Conservation (phyloP, 1,140 invertebrate species). For the Zaprionus gabonicus region DNA sequence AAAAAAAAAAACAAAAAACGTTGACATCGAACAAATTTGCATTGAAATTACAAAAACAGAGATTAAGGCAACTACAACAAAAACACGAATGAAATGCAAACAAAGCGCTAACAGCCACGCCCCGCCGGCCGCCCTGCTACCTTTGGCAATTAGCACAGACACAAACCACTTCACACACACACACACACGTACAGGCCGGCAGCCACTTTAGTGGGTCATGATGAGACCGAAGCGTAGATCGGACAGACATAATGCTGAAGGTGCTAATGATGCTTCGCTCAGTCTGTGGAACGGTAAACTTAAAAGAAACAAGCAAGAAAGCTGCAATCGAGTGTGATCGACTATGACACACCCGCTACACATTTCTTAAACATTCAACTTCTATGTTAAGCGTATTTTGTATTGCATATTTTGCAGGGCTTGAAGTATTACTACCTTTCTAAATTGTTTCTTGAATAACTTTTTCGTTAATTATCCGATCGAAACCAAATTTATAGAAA, state of each 20-base stretch:
- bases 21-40: slow-evolving; percentile 70
- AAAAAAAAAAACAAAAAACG: slow-evolving; percentile 40
- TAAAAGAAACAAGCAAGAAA: too few species aligned
- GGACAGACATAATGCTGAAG: slow-evolving; percentile 49
- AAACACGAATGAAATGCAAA: slow-evolving; percentile 17
- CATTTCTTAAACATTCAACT: too few species aligned
- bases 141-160: slow-evolving; percentile 62
- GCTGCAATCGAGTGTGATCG: too few species aligned
- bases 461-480: too few species aligned
- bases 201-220: slow-evolving; percentile 71
- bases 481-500: too few species aligned
- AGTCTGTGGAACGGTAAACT: background rate
- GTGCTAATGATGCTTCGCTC: slow-evolving; percentile 61
- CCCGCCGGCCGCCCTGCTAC: slow-evolving; percentile 10
- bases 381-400: too few species aligned
- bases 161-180: slow-evolving; percentile 55
- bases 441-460: too few species aligned
- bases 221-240: slow-evolving; percentile 36
- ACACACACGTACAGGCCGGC: slow-evolving; percentile 36
- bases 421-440: too few species aligned
- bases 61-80: slow-evolving; percentile 29
- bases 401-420: too few species aligned
- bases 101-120: slow-evolving; percentile 14
- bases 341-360: too few species aligned
- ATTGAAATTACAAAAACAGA: slow-evolving; percentile 54